phyloP scores from a whole-genome alignment of 2,888 invertebrate species.

The Lasioglossum figueresi region DNA sequence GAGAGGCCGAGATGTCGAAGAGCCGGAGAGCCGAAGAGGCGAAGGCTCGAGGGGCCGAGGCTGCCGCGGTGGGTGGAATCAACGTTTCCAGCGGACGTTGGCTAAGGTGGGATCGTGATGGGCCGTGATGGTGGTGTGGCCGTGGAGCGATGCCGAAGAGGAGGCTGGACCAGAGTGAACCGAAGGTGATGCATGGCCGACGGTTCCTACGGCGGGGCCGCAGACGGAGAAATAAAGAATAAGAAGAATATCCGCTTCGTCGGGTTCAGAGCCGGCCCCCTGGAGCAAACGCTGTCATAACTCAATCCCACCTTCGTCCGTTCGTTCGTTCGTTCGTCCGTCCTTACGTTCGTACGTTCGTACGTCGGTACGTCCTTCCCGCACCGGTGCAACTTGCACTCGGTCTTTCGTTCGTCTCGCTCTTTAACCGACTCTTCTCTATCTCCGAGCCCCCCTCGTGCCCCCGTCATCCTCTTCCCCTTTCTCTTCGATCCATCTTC shows the following conservation, averaged over 20 bases:
- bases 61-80: constrained; percentile 81
- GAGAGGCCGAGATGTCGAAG: constrained; percentile 33
- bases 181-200: constrained; percentile 84
- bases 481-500: constrained; percentile 39
- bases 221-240: constrained; percentile 81
- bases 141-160: constrained; percentile 73
- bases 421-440: constrained; percentile 36
- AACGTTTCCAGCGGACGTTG: constrained; percentile 73
- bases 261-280: constrained; percentile 81
- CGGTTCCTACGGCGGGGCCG: constrained; percentile 78
- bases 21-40: constrained; percentile 35
- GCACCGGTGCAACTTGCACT: constrained; percentile 74
- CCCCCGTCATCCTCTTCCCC: not conserved
- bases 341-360: constrained; percentile 68
- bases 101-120: constrained; percentile 79
- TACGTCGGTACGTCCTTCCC: constrained; percentile 70
- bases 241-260: constrained; percentile 82
- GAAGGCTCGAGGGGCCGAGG: constrained; percentile 31
- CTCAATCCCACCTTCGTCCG: constrained; percentile 84
- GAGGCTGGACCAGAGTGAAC: constrained; percentile 82
- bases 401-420: constrained; percentile 64
- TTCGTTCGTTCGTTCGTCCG: constrained; percentile 71
- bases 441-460: not conserved
- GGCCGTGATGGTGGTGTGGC: constrained; percentile 74
- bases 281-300: constrained; percentile 84